phyloP scores from a whole-genome alignment of 2,113 vertebrate species.

The Menura novaehollandiae region DNA sequence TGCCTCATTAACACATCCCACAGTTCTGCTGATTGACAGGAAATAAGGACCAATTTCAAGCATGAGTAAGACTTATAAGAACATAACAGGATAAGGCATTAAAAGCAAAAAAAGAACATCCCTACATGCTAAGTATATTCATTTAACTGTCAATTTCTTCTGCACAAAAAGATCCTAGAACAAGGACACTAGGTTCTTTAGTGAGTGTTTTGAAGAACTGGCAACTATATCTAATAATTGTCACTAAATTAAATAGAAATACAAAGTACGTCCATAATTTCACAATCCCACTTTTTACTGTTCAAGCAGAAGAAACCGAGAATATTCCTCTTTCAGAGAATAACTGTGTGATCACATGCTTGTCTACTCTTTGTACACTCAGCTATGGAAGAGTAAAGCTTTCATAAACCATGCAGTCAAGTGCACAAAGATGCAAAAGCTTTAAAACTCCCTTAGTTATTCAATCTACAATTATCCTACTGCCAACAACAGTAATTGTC shows the following conservation, averaged over 20 bases:
- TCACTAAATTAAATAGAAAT: not conserved
- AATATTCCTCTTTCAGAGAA: not conserved
- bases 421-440: not conserved
- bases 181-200: not conserved
- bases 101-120: not conserved
- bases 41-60: not conserved
- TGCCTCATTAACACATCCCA: not conserved
- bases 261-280: not conserved
- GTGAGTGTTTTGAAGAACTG: not conserved
- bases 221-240: not conserved
- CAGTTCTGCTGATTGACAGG: not conserved
- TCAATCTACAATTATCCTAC: not conserved
- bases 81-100: not conserved
- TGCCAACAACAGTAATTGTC: not conserved
- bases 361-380: not conserved
- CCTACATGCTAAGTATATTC: not conserved
- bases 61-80: not conserved
- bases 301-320: not conserved
- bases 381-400: not conserved
- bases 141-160: not conserved
- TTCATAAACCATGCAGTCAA: not conserved
- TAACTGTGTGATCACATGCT: not conserved
- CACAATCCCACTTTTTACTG: not conserved
- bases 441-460: not conserved
- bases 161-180: not conserved